Conservation (phyloP, 2,888 invertebrate species). For the Eudemis profundana region DNA sequence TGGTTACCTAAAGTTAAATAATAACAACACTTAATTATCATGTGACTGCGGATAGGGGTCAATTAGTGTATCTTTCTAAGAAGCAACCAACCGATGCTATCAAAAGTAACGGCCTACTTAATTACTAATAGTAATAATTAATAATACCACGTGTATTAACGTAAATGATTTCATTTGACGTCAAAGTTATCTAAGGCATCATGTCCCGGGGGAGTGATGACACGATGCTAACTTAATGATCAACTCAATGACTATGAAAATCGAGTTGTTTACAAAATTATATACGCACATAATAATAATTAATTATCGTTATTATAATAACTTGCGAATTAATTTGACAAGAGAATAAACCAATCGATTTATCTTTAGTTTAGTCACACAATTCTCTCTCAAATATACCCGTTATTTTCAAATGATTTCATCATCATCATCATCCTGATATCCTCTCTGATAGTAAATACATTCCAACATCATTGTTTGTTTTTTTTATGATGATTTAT, state of each 20-base stretch:
- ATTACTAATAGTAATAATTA: conserved; percentile 13
- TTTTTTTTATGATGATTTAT: too few relatives aligned
- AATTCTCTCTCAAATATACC: too few relatives aligned
- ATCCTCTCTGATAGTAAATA: too few relatives aligned
- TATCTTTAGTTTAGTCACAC: too few relatives aligned
- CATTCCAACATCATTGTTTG: too few relatives aligned
- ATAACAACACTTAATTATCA: neutral
- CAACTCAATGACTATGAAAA: conserved; percentile 1
- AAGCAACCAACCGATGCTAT: conserved; percentile 2
- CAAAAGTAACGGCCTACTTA: conserved; percentile 30
- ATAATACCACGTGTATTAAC: conserved; percentile 29
- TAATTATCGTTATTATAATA: neutral
- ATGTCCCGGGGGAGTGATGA: conserved; percentile 35
- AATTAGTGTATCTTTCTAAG: conserved; percentile 26
- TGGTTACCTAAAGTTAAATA: neutral
- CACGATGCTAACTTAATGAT: conserved; percentile 20
- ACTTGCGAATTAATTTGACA: neutral
- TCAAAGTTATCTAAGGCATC: conserved; percentile 30
- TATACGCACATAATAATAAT: neutral
- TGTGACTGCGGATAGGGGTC: conserved; percentile 11
- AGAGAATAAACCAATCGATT: neutral
- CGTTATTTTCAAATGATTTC: too few relatives aligned
- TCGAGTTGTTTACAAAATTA: conserved; percentile 4
- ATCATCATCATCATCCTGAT: too few relatives aligned
- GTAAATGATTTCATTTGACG: conserved; percentile 29